Base-by-base conservation (phyloP, 2,888 invertebrate species). In the Euclidia mi region DNA sequence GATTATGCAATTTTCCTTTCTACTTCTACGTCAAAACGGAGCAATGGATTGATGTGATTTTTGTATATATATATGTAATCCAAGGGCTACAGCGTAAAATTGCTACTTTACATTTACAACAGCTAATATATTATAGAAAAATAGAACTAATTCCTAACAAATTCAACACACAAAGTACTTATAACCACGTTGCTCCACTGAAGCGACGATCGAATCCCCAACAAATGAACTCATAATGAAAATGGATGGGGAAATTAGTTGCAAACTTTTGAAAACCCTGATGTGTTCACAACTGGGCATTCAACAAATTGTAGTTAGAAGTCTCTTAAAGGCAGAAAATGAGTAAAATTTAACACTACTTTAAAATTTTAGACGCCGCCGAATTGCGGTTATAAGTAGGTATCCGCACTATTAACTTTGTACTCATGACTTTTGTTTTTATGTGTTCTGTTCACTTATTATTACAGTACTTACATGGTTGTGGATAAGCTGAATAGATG, bases 201-300 rank as follows among this genome's bases (percentile, higher is more conserved):
- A 25, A 25, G 4, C 20, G 20, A 25, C 20, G 20, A 12, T 32
- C 32, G 28, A 43, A 46, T 55, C 17, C 34, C 14, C 17, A 20
- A 65, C 65, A 71, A 72, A 76, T 63, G 45, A 74, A 70, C 69
- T 71, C 66, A 61, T 77, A 73, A 80, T 73, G 69, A 76, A 78
- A 78, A 79, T 77, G 53, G 70, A 78, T 68, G 59, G 56, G 48
- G 42, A 67, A 80, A 82, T 79, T 79, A 77, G 76, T 81, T 79
- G 52, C 32, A 57, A 84, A 82, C 73, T 81, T 83, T 74, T 69
- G 66, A 67, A 71, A 82, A 62, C 71, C 64, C 62, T 48, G 49
- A 66, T 73, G 76, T 73, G 76, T 74, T 72, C 73, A 45, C 47
- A 66, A 72, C 74, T 72, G 76, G 71, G 59, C 69, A 65, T 74